Conservation (phyloP, 2,888 invertebrate genomes). For the Hecatera dysodea region DNA sequence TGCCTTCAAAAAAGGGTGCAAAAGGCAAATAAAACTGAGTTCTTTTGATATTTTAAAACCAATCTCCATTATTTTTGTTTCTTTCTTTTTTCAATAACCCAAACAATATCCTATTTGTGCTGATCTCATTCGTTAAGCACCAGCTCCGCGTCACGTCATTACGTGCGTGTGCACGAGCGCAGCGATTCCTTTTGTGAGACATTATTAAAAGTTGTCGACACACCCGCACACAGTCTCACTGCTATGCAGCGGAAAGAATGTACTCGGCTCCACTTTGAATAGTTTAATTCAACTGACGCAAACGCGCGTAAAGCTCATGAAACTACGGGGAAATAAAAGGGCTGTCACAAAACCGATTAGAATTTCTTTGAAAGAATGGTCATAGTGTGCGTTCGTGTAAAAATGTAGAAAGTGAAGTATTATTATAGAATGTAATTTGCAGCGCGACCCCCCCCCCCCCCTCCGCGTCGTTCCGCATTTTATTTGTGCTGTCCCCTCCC, state of each 20-base stretch:
- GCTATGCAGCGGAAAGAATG: not conserved
- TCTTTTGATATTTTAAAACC: not conserved
- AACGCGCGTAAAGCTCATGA: not conserved
- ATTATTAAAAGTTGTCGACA: slow-evolving; percentile 10
- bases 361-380: not conserved
- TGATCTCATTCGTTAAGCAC: not conserved
- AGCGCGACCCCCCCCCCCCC: slow-evolving; percentile 17
- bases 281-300: not conserved
- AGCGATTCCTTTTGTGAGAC: slow-evolving; percentile 8
- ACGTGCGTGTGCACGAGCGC: not conserved
- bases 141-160: not conserved
- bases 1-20: slow-evolving; percentile 1
- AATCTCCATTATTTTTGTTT: too few species aligned
- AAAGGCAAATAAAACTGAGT: not conserved
- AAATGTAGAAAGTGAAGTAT: not conserved
- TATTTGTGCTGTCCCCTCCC: slow-evolving; percentile 56
- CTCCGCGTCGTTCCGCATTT: slow-evolving; percentile 43
- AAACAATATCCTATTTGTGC: not conserved
- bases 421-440: not conserved
- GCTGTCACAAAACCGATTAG: not conserved
- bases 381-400: not conserved
- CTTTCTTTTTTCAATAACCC: too few species aligned
- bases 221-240: not conserved
- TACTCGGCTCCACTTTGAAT: not conserved
- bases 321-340: not conserved